These are phyloP conservation scores for Turritopsis dohrnii DNA, from an alignment of 30 jellyfish, hydroid and myxozoan species.

Conservation along the genomic window DNA sequence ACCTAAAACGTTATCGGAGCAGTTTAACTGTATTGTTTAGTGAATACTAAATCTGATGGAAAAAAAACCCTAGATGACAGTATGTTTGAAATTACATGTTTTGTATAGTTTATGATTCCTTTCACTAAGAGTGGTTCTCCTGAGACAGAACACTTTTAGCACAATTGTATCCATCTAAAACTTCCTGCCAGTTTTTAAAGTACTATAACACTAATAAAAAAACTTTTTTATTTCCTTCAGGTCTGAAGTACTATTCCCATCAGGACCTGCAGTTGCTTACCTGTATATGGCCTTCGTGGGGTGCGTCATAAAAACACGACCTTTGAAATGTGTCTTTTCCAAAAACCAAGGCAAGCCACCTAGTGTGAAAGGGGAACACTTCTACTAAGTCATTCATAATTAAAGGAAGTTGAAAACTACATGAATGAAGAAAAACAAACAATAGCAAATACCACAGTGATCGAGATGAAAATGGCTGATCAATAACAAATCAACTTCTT, in stretches of 20 bases:
- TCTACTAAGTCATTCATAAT: neutral
- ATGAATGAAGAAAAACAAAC: neutral
- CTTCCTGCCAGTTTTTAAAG: too few species aligned
- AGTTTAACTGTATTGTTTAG: too few species aligned
- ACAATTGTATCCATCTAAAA: too few species aligned
- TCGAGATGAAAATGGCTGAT: conserved; percentile 98
- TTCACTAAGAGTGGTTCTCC: too few species aligned
- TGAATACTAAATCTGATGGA: too few species aligned
- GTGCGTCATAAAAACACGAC: conserved; percentile 99
- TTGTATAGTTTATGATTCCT: too few species aligned
- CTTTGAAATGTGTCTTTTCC: conserved; percentile 98
- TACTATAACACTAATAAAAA: neutral
- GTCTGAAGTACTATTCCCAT: neutral
- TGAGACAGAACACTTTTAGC: too few species aligned
- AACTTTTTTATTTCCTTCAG: neutral
- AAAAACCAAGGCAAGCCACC: conserved; percentile 98
- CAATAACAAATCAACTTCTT: conserved; percentile 85
- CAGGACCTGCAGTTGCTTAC: conserved; percentile 23
- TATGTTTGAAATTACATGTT: too few species aligned
- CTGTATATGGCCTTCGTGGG: conserved; percentile 99
- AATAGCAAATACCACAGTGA: conserved; percentile 74
- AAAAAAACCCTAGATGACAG: too few species aligned
- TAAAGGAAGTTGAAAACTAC: neutral
- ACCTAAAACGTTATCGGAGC: conserved; percentile 53
- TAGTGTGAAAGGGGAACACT: too few species aligned